Base-by-base conservation (phyloP, 35 echinoderm and acorn worm species). In the Nesometra sesokonis region DNA sequence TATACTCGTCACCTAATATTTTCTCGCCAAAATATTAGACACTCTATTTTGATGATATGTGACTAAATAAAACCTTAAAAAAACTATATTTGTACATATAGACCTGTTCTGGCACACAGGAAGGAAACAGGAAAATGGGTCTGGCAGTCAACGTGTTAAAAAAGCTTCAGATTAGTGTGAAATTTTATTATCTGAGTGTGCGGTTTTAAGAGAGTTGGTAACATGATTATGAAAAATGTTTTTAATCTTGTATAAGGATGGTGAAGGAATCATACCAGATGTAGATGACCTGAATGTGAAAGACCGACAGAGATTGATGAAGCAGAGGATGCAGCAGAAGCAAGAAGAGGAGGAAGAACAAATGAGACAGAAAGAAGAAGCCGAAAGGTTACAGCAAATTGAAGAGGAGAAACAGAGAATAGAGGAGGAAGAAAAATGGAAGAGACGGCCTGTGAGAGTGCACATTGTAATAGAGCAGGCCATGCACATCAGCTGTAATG, bases 391-490 rank as follows among this genome's bases (percentile, higher is more conserved):
- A 46, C 17, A 32, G 34, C 84, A 78, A 35, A 34, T 83, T 36
- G 81, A 83, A 39, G 32, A 39, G 35, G 81, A 83, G 37, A 83
- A 31, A n/a, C 34, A 38, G 30, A 83, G 81, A n/a, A 30, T 38
- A 31, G 81, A 83, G 27, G 81, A 83, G 36, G 81, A 83, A 39
- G 81, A 83, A 31, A 83, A 37, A 38, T 35, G 37, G 35, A 83
- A 38, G 30, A 85, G 36, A 30, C 79, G 78, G 35, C 92, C 92
- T 11, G 85, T 93, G 3, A 40, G 47, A 31, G 90, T 93, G 84
- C 86, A 85, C 32, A 85, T 93, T 36, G 34, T 83, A 11, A 84
- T 93, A 30, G 92, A 93, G 47, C 86, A 85, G 79, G 92, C 92
- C 46, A 93, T 93, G 92, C 92, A 89, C 80, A 37, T 93, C 13